These are phyloP conservation scores for Psephotus haematonotus DNA, from an alignment of 2,113 vertebrate genomes.

Conservation along the genomic window DNA sequence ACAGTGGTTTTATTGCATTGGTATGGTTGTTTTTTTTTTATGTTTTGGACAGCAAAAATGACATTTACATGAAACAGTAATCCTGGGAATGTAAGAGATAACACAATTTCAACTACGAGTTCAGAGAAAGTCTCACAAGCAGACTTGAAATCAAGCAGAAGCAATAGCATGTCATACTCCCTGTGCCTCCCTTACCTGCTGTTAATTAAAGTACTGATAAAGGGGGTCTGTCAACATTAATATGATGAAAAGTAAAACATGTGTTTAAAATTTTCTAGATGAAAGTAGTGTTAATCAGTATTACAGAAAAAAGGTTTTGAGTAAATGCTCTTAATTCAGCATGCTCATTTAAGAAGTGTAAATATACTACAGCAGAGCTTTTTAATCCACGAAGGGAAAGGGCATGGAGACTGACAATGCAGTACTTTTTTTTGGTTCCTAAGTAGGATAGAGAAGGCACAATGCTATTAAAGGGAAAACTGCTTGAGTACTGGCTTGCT, in stretches of 20 bases:
- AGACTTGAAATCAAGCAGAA: slow-evolving; percentile 67
- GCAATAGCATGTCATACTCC: slow-evolving; percentile 34
- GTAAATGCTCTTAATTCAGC: slow-evolving; percentile 18
- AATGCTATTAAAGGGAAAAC: background rate
- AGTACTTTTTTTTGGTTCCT: background rate
- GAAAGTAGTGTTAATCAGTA: slow-evolving; percentile 70
- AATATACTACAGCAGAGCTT: background rate
- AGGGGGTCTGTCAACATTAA: slow-evolving; percentile 62
- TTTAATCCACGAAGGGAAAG: background rate
- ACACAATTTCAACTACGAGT: slow-evolving; percentile 61
- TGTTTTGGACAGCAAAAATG: slow-evolving; percentile 79
- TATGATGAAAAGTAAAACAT: slow-evolving; percentile 60
- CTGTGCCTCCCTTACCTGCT: slow-evolving; percentile 59
- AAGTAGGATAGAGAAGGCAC: background rate
- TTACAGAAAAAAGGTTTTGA: slow-evolving; percentile 54
- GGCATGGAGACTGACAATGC: background rate
- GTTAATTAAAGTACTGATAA: slow-evolving; percentile 72
- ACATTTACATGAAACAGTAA: slow-evolving; percentile 79
- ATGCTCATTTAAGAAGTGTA: background rate
- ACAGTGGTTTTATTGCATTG: slow-evolving; percentile 66
- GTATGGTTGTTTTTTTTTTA: slow-evolving; percentile 63
- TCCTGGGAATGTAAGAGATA: slow-evolving; percentile 62
- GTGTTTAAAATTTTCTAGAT: slow-evolving; percentile 59
- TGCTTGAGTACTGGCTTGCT: background rate
- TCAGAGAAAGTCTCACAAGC: slow-evolving; percentile 48